Evolutionary conservation across 2,113 vertebrate genomes (phyloP).

Genomic region (Paradoxurus hermaphroditus): DNA sequence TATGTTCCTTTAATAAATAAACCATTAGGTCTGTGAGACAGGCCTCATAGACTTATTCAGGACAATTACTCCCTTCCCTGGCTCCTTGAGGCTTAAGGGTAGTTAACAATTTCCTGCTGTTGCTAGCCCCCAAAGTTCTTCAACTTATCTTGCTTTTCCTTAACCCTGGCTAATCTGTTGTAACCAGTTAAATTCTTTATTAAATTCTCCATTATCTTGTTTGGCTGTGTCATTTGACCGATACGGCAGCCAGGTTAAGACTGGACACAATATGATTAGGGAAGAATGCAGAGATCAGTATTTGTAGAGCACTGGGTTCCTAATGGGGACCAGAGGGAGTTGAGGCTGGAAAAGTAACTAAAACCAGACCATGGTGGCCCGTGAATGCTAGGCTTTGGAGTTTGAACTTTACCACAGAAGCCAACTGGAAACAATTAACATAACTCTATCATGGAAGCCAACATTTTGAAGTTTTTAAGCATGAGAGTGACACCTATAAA

Average conservation of each 20-base stretch:
- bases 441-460: background rate
- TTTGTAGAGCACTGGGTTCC: background rate
- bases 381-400: background rate
- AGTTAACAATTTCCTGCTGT: background rate
- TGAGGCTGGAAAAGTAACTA: constrained; percentile 6
- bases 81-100: background rate
- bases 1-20: background rate
- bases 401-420: background rate
- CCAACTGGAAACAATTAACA: background rate
- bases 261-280: background rate
- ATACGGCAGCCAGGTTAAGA: background rate
- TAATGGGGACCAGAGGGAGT: background rate
- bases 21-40: background rate
- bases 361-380: background rate
- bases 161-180: background rate
- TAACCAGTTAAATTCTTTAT: background rate
- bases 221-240: background rate
- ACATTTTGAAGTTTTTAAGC: background rate
- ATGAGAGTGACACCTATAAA: background rate
- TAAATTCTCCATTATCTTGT: background rate
- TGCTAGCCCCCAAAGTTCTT: background rate
- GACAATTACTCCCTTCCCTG: background rate
- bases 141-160: background rate
- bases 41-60: background rate
- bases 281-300: background rate